Percentiles rank a stretch among this genome's conserved stretches.
phyloP scores from a whole-genome alignment of 2,888 invertebrate genomes.

The Melikaiella ostensackeni region DNA sequence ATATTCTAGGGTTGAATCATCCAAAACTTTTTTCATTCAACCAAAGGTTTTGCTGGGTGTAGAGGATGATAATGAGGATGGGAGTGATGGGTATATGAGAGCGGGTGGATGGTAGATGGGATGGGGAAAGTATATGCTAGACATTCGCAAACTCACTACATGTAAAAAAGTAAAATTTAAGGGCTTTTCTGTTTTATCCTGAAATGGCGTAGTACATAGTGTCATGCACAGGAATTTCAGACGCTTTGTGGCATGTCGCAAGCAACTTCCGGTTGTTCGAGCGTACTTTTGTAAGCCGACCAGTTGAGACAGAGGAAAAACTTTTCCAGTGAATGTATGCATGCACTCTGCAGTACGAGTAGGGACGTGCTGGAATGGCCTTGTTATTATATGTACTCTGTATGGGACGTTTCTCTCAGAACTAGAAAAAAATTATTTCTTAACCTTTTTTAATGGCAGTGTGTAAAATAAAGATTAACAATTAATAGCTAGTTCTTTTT shows the following conservation, averaged over 20 bases:
- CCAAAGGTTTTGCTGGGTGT: no score
- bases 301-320: constrained; percentile 1
- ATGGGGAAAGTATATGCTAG: neutral
- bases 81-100: no score
- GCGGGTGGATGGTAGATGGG: no score
- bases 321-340: neutral
- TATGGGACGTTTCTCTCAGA: neutral
- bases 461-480: neutral
- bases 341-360: neutral
- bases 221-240: neutral
- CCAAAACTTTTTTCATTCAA: no score
- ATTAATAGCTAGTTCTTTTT: neutral
- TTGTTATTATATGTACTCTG: neutral
- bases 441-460: neutral
- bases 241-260: constrained; percentile 1
- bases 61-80: no score
- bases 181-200: neutral
- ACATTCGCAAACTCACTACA: neutral
- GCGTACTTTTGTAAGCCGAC: constrained; percentile 4
- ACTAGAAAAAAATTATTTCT: neutral
- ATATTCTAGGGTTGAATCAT: no score
- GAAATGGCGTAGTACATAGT: neutral
- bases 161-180: neutral
- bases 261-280: constrained; percentile 8
- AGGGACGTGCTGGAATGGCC: neutral